These are phyloP conservation scores for Amphiduros pacificus DNA, from an alignment of 2,888 invertebrate genomes.

Conservation along the genomic window DNA sequence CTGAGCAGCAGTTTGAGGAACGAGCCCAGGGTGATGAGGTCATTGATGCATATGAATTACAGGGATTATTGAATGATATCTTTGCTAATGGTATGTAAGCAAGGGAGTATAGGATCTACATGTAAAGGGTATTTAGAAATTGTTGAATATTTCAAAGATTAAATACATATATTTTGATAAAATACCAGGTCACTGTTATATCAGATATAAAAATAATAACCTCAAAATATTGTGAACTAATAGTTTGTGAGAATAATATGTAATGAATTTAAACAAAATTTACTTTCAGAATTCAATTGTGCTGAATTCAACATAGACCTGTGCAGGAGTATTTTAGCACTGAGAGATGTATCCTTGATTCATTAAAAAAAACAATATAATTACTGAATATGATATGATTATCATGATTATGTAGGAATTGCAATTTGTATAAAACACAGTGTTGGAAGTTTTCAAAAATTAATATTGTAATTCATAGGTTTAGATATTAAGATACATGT, in stretches of 20 bases:
- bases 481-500: too few species aligned
- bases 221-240: too few species aligned
- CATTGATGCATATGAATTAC: constrained; percentile 30
- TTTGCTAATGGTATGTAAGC: constrained; percentile 25
- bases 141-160: too few species aligned
- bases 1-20: constrained; percentile 19
- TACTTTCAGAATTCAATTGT: constrained; percentile 28
- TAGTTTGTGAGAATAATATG: too few species aligned
- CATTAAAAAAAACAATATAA: not conserved
- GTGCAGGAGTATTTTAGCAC: constrained; percentile 24
- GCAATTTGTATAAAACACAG: not conserved
- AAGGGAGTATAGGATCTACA: not conserved
- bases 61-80: constrained; percentile 22
- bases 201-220: too few species aligned
- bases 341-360: constrained; percentile 25
- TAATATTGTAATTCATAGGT: too few species aligned
- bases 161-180: too few species aligned
- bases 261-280: too few species aligned
- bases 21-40: constrained; percentile 22
- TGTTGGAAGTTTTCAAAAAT: not conserved
- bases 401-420: too few species aligned
- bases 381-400: too few species aligned
- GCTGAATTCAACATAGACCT: constrained; percentile 26
- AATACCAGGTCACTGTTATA: too few species aligned
- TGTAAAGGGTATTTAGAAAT: too few species aligned